Evolutionary conservation across 2,888 invertebrate genomes (phyloP).

Genomic region (Drosophila picticornis): DNA sequence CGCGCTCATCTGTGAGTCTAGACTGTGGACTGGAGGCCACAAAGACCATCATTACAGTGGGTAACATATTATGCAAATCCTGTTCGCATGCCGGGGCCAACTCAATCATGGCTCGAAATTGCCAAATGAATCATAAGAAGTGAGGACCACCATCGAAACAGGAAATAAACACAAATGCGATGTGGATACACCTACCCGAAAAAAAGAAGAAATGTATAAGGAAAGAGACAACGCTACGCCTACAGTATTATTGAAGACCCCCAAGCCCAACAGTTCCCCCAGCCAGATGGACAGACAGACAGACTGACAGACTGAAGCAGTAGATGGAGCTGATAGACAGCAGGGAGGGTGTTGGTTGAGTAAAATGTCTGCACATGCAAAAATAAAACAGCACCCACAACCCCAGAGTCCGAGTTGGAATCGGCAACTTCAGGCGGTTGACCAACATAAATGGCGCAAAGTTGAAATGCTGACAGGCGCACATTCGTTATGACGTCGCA

Average conservation of each 20-base stretch:
- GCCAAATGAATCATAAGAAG: conserved; percentile 78
- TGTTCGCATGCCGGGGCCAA: conserved; percentile 34
- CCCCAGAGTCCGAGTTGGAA: conserved; percentile 18
- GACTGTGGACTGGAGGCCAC: conserved; percentile 33
- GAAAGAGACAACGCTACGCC: conserved; percentile 49
- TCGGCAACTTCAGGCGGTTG: conserved; percentile 50
- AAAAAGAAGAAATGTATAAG: conserved; percentile 18
- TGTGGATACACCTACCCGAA: conserved; percentile 58
- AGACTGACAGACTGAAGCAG: conserved; percentile 15
- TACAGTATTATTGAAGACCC: conserved; percentile 41
- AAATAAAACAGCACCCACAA: conserved; percentile 58
- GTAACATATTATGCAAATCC: conserved; percentile 75
- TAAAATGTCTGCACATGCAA: conserved; percentile 59
- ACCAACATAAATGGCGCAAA: conserved; percentile 83
- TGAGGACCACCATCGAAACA: conserved; percentile 75
- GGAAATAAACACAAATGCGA: conserved; percentile 72
- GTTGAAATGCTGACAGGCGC: conserved; percentile 83
- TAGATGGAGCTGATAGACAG: conserved; percentile 38
- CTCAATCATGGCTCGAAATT: conserved; percentile 72
- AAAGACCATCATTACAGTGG: conserved; percentile 50
- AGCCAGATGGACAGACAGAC: conserved; percentile 23
- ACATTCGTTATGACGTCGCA: conserved; percentile 77
- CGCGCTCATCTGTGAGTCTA: conserved; percentile 60
- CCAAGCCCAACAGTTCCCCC: conserved; percentile 30
- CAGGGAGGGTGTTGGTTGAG: conserved; percentile 14